phyloP scores from a whole-genome alignment of 2,888 invertebrate species.

The Anthophora plumipes region DNA sequence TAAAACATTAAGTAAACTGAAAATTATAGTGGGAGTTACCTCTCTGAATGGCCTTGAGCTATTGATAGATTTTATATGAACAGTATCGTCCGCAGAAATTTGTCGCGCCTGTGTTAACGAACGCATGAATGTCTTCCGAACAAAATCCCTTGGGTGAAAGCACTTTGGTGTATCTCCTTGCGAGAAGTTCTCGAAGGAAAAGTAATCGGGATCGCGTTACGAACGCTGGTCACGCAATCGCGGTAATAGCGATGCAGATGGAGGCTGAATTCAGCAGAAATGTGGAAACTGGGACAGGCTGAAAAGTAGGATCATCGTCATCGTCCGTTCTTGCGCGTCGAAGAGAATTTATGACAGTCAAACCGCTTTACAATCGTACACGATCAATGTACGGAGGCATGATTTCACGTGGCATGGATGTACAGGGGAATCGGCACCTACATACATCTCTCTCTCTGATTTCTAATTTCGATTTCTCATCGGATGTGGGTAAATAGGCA shows the following conservation, averaged over 20 bases:
- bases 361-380: conserved; percentile 40
- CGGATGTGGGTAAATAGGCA: conserved; percentile 66
- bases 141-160: background rate
- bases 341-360: conserved; percentile 56
- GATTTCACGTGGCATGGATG: conserved; percentile 61
- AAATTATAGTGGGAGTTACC: background rate
- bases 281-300: conserved; percentile 61
- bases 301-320: conserved; percentile 58
- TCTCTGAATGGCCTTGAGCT: background rate
- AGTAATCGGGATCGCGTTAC: background rate
- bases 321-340: conserved; percentile 45
- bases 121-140: background rate
- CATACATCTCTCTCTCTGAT: conserved; percentile 49
- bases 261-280: conserved; percentile 41
- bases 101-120: background rate
- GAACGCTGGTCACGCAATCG: conserved; percentile 21
- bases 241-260: conserved; percentile 25
- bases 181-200: conserved; percentile 2
- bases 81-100: background rate
- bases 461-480: conserved; percentile 70
- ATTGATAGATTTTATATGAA: background rate
- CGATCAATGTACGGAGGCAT: conserved; percentile 17
- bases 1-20: no score
- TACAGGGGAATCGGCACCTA: conserved; percentile 57
- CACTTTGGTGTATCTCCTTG: conserved; percentile 7